A percentile compares a stretch with the other conserved stretches of the same genome.
Conservation (phyloP, 2,888 invertebrate genomes). For the Harpalus rufipes region DNA sequence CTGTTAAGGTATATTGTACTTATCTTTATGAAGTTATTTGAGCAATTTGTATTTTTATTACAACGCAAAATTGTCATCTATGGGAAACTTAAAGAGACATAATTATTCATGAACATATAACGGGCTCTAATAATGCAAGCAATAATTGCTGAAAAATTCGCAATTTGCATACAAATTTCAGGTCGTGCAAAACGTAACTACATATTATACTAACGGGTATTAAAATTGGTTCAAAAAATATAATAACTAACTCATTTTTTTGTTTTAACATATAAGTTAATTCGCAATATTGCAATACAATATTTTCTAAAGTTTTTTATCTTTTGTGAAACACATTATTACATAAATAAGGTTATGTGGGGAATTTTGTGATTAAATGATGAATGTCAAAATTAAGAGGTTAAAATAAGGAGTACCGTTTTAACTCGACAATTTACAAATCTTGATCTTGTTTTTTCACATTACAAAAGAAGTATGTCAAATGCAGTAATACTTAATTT, state of each 20-base stretch:
- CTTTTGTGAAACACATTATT: no score
- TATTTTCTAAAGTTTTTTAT: no score
- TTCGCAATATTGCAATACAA: no score
- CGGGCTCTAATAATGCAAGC: conserved; percentile 15
- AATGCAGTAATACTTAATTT: background rate
- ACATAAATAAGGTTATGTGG: no score
- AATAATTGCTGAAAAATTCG: conserved; percentile 29
- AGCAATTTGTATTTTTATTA: no score
- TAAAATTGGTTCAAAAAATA: conserved; percentile 15
- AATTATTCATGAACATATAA: conserved; percentile 29
- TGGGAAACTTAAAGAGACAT: conserved; percentile 1
- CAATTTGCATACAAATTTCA: conserved; percentile 29
- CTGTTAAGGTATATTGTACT: no score
- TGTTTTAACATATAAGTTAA: no score
- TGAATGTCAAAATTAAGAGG: background rate
- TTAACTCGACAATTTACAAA: background rate
- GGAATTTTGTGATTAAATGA: no score
- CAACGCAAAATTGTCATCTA: background rate
- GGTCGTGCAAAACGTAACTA: conserved; percentile 3
- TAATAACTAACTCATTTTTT: no score
- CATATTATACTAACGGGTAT: background rate
- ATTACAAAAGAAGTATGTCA: conserved; percentile 26
- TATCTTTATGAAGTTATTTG: no score
- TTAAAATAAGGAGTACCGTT: conserved; percentile 15
- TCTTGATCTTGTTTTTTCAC: conserved; percentile 9